Base-by-base conservation (phyloP, 2,888 invertebrate genomes). In the Lasioglossum vierecki region DNA sequence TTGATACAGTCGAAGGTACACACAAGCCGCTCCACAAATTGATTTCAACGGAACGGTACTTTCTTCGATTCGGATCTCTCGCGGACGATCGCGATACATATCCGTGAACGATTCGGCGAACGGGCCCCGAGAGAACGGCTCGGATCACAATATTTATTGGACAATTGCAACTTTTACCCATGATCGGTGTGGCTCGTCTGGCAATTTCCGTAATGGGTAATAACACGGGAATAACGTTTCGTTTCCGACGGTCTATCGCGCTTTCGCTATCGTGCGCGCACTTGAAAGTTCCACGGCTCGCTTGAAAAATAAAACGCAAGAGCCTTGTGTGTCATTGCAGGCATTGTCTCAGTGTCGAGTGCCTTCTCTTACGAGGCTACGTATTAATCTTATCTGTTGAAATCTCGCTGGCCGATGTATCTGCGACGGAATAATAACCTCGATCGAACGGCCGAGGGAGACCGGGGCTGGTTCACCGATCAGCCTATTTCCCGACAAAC, bases 301-400 rank as follows among this genome's bases (percentile, higher is more conserved):
- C 22, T 53, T 53, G 49, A 53, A 53, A 53, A 53, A 53, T 53
- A 53, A 53, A 53, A 72, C 53, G 57, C 35, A 26, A 49, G 57
- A 4, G 39, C 8, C 30, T 22, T 22, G 44, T 35, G 35, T 60
- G 68, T 80, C 74, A 6, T n/a, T n/a, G 4, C n/a, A 22, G 15
- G 11, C 70, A 80, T 80, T 82, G 82, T 82, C 68, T 4, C 30
- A 8, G 49, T 8, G 49, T 35, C 26, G 22, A 74, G 76, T 49
- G 39, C 35, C 35, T 75, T 80, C 80, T 60, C 30, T 57, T 57
- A 41, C 11, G 63, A 13, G 71, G 30, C 53, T 30, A 66, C 70
- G 49, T 53, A 57, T 30, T 80, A 80, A 83, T 83, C 82, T 83
- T 83, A 80, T 83, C 81, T 70, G 49, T 41, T 11, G 53, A 53